A percentile compares a stretch with the other conserved stretches of the same genome.
Evolutionary conservation across 2,888 invertebrate genomes (phyloP).

Genomic region (Agrotis puta): DNA sequence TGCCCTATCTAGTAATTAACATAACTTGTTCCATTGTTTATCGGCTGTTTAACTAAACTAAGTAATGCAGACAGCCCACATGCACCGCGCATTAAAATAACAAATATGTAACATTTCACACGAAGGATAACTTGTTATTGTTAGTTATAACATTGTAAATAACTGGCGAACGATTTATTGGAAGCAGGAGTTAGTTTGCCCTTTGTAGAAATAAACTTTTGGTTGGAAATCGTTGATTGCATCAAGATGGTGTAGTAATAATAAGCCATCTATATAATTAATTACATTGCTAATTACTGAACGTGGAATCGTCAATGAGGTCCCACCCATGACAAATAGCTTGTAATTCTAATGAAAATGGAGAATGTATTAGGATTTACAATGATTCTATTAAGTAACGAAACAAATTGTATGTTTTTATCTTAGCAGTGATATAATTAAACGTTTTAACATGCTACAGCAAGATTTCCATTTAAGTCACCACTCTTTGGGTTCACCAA

Average conservation of each 20-base stretch:
- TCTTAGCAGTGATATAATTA: neutral
- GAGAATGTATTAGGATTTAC: neutral
- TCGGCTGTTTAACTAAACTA: neutral
- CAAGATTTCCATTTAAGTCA: too few relatives aligned
- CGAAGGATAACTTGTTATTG: constrained; percentile 45
- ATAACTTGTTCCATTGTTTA: constrained; percentile 46
- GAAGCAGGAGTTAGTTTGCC: constrained; percentile 25
- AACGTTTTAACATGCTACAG: neutral
- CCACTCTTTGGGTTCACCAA: neutral
- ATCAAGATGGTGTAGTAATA: constrained; percentile 42
- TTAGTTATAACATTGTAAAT: constrained; percentile 53
- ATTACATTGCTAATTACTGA: neutral
- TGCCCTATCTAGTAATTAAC: constrained; percentile 37
- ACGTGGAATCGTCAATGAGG: too few relatives aligned
- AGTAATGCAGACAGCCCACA: constrained; percentile 37
- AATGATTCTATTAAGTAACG: neutral
- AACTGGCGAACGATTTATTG: constrained; percentile 51
- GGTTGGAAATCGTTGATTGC: constrained; percentile 28
- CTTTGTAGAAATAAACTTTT: constrained; percentile 40
- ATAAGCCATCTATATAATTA: constrained; percentile 10
- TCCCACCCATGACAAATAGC: too few relatives aligned
- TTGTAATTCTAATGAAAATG: neutral
- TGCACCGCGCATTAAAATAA: constrained; percentile 44
- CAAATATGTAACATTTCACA: constrained; percentile 53
- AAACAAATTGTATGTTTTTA: neutral